These are phyloP conservation scores for Limulus polyphemus DNA, from an alignment of 2,888 invertebrate genomes.

Conservation along the genomic window DNA sequence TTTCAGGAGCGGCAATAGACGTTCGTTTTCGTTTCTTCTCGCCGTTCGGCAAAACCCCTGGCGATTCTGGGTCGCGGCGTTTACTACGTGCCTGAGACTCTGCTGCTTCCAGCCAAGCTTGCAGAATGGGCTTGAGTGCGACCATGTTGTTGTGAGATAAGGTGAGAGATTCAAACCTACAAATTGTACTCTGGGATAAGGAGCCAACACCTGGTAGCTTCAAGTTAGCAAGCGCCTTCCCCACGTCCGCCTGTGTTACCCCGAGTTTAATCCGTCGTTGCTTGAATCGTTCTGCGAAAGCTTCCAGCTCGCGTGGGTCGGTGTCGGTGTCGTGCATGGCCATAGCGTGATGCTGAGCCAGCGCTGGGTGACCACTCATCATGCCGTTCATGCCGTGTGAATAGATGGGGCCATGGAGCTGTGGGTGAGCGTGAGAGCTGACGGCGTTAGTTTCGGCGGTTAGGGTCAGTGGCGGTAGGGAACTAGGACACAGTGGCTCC, in stretches of 20 bases:
- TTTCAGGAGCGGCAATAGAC: conserved; percentile 96
- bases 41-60: conserved; percentile 67
- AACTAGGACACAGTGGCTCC: conserved; percentile 62
- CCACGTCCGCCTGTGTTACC: conserved; percentile 97
- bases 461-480: conserved; percentile 31
- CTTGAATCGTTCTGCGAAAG: conserved; percentile 97
- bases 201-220: conserved; percentile 98
- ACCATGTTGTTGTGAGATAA: conserved; percentile 99
- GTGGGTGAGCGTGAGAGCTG: conserved; percentile 46
- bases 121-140: conserved; percentile 92
- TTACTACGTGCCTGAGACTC: conserved; percentile 65
- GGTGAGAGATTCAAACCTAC: conserved; percentile 90
- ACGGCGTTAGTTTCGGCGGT: conserved; percentile 31
- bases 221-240: conserved; percentile 92
- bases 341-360: conserved; percentile 18
- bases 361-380: conserved; percentile 31
- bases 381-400: conserved; percentile 43
- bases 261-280: conserved; percentile 96
- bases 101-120: conserved; percentile 97
- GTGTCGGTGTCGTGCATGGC: conserved; percentile 35
- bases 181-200: conserved; percentile 96
- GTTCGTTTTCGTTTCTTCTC: conserved; percentile 98
- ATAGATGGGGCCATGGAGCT: conserved; percentile 56
- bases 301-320: conserved; percentile 75
- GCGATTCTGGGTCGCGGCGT: conserved; percentile 49